These are phyloP conservation scores for Zoanthus sociatus DNA, from an alignment of 92 coral and sea anemone species.

Conservation along the genomic window DNA sequence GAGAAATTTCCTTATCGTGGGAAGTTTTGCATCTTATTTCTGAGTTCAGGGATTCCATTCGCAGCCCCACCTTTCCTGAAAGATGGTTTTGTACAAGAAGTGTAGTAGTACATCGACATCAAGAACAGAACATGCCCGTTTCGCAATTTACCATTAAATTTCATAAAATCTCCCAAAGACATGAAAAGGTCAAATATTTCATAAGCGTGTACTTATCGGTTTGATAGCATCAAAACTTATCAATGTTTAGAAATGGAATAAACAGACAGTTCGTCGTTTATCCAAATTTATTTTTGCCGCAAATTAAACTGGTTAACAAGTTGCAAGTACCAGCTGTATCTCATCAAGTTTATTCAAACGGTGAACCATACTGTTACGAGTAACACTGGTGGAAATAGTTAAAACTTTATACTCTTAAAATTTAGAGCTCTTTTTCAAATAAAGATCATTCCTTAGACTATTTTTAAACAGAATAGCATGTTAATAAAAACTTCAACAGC, in stretches of 20 bases:
- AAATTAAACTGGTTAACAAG: slow-evolving; percentile 1
- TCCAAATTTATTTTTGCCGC: not conserved
- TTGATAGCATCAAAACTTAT: not conserved
- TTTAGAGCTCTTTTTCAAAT: no score
- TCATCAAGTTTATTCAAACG: not conserved
- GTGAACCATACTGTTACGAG: no score
- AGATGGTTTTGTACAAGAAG: not conserved
- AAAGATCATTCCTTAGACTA: no score
- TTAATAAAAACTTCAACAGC: no score
- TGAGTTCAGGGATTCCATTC: not conserved
- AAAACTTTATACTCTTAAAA: no score
- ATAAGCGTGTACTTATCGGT: not conserved
- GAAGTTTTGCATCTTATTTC: not conserved
- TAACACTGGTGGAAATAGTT: no score
- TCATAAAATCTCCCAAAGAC: not conserved
- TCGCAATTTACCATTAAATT: not conserved
- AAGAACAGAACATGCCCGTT: not conserved
- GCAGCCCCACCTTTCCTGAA: slow-evolving; percentile 34
- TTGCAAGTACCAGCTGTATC: not conserved
- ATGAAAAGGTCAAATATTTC: not conserved
- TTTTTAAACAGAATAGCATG: no score
- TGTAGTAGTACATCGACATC: not conserved
- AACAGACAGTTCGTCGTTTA: not conserved
- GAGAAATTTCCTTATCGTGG: slow-evolving; percentile 23
- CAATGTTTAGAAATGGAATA: not conserved